Percentiles rank a stretch among this genome's conserved stretches.
phyloP scores from a whole-genome alignment of 2,113 vertebrate genomes.

The Ceratotherium simum region DNA sequence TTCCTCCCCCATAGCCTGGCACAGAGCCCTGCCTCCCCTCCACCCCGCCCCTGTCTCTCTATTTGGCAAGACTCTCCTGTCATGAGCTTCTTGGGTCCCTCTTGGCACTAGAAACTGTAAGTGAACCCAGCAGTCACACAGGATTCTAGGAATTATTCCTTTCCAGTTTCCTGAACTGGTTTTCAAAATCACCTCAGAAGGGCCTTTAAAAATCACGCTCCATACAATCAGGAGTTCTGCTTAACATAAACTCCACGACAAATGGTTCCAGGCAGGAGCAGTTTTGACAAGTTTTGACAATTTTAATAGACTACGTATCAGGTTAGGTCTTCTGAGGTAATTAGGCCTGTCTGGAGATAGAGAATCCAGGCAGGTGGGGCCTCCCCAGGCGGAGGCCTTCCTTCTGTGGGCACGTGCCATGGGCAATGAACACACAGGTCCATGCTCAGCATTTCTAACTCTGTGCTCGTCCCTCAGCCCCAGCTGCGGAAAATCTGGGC shows the following conservation, averaged over 20 bases:
- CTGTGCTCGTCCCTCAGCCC: not conserved
- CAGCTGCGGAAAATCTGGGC: not conserved
- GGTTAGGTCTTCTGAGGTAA: not conserved
- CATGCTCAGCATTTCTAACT: not conserved
- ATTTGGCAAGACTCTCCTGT: not conserved
- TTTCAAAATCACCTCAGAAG: conserved; percentile 9
- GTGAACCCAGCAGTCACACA: not conserved
- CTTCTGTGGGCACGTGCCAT: not conserved
- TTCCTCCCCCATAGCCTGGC: not conserved
- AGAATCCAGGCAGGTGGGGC: not conserved
- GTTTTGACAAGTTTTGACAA: not conserved
- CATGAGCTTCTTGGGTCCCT: not conserved
- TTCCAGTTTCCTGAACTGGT: conserved; percentile 47
- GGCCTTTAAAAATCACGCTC: not conserved
- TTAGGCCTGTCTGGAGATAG: not conserved
- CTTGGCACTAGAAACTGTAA: not conserved
- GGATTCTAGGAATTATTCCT: conserved; percentile 15
- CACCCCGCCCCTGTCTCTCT: too few relatives aligned
- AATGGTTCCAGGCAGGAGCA: not conserved
- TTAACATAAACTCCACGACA: not conserved
- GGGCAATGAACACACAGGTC: not conserved
- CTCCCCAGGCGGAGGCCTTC: not conserved
- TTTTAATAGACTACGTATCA: not conserved
- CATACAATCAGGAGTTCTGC: not conserved
- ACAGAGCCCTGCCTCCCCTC: not conserved